These are phyloP conservation scores for Galerucella calmariensis DNA, from an alignment of 2,888 invertebrate species.

Conservation along the genomic window DNA sequence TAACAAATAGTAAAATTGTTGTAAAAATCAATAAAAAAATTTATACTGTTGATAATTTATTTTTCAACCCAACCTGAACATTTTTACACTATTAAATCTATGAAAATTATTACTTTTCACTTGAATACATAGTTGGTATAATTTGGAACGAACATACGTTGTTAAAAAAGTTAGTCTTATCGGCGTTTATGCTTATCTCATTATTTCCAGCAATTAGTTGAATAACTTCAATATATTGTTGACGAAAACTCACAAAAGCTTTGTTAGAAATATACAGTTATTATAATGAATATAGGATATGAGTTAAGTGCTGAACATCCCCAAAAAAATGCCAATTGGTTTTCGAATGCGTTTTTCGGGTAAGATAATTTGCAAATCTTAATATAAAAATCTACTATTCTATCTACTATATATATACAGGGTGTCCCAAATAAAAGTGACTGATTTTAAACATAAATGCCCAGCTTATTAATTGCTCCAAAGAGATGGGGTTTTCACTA, in stretches of 20 bases:
- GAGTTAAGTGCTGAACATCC: conserved; percentile 47
- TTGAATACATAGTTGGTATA: too few species aligned
- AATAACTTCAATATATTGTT: too few species aligned
- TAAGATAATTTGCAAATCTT: conserved; percentile 43
- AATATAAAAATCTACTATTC: not conserved
- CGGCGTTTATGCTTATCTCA: not conserved
- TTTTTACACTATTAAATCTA: too few species aligned
- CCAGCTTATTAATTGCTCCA: too few species aligned
- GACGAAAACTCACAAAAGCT: not conserved
- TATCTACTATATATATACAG: too few species aligned
- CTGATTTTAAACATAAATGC: too few species aligned
- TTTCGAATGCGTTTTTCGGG: conserved; percentile 62
- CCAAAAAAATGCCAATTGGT: conserved; percentile 43
- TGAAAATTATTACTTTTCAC: too few species aligned
- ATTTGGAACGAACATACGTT: too few species aligned
- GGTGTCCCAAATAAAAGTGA: too few species aligned
- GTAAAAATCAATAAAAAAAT: not conserved
- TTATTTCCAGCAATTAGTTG: not conserved
- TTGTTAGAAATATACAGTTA: not conserved
- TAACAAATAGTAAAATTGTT: not conserved
- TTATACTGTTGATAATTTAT: not conserved
- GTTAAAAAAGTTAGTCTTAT: too few species aligned
- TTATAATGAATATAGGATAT: conserved; percentile 20
- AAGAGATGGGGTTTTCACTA: too few species aligned
- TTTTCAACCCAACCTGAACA: not conserved